Evolutionary conservation across 35 echinoderm and acorn worm species (phyloP), one percentile per base, ranked within the genome.

Genomic region (Heliocidaris tuberculata): DNA sequence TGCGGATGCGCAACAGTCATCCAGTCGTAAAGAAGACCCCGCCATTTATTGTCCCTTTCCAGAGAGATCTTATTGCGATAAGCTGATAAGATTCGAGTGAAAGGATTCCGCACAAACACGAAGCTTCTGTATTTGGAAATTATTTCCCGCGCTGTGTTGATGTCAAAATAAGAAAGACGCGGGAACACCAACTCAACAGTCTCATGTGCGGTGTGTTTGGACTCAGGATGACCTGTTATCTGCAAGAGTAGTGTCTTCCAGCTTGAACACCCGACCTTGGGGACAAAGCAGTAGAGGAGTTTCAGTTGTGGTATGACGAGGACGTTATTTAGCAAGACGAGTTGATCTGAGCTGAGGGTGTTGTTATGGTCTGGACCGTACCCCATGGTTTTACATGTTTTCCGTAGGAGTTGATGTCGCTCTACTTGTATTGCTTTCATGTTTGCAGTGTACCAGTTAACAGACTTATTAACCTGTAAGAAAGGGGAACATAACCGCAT

Each of bases 61-160:
- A 35, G 7, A 9, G 47, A 85, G 13, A 97, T 85, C 86, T 97
- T 97, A 65, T 97, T 95, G 17, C 95, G 94, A 93, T 88, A 97
- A 12, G 90, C 95, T 35, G 97, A 97, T 47, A 97, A 90, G 21
- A 97, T 47, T 31, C 97, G 65, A 1, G 95, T 93, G 42, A 97
- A 93, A 21, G 97, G 97, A 50, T 97, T 95, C n/a, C 97, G 97
- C 5, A 96, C 97, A 78, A 97, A 93, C 30, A 97, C 48, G 50
- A 97, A 95, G n/a, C 94, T 95, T 13, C 35, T 96, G 47, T 96
- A 95, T 9, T 86, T 85, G 12, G 52, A 31, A 5, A 93, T 48
- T 29, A 96, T 93, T 49, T 56, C n/a, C 31, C 50, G 42, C 47
- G 90, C 90, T 56, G 27, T 92, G 8, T 48, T n/a, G 12, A 56